A percentile compares a stretch with the other conserved stretches of the same genome.
These are phyloP conservation scores for Vireo altiloquus DNA, from an alignment of 2,113 vertebrate genomes.

Conservation along the genomic window DNA sequence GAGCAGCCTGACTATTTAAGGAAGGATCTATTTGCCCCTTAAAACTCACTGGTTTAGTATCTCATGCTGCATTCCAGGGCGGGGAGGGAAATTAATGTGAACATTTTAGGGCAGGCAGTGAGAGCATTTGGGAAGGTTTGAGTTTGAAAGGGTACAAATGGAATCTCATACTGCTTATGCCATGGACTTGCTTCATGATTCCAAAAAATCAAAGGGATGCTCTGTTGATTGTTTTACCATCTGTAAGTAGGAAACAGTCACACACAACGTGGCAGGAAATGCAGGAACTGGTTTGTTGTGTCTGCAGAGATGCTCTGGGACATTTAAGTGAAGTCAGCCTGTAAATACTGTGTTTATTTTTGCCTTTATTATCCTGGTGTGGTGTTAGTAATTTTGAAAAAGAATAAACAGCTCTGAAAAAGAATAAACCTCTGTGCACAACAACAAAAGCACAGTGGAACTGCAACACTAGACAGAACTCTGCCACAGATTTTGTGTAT, in stretches of 20 bases:
- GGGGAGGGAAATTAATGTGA: background rate
- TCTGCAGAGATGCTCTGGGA: background rate
- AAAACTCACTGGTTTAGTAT: background rate
- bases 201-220: background rate
- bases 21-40: background rate
- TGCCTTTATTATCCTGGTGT: background rate
- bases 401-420: background rate
- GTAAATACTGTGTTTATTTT: background rate
- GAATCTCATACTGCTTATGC: background rate
- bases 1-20: background rate
- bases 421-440: background rate
- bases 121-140: background rate
- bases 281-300: background rate
- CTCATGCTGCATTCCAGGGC: accelerated
- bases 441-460: background rate
- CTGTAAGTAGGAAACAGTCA: background rate
- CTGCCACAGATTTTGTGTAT: background rate
- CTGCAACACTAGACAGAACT: background rate
- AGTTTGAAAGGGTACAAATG: background rate
- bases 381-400: background rate
- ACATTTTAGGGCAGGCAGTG: background rate
- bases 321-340: background rate
- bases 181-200: background rate
- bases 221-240: background rate
- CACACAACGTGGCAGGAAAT: background rate